Percentiles rank a stretch among this genome's conserved stretches.
Evolutionary conservation across 2,113 vertebrate species (phyloP).

Genomic region (Albula goreensis): DNA sequence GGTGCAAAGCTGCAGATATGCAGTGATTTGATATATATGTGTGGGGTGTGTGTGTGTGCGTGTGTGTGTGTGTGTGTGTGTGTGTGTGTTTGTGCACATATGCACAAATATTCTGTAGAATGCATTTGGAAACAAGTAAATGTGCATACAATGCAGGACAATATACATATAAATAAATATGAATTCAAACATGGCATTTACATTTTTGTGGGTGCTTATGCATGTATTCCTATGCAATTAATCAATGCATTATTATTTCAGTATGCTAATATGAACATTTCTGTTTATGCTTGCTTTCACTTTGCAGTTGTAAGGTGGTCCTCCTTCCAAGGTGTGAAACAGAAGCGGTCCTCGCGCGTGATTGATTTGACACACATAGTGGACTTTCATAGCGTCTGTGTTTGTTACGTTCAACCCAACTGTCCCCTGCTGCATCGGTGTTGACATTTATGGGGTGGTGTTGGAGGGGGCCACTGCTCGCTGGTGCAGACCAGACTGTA

Average conservation of each 20-base stretch:
- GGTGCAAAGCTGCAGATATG: constrained; percentile 29
- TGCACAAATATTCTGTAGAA: neutral
- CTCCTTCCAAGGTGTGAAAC: constrained; percentile 80
- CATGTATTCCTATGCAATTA: neutral
- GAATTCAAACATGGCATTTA: neutral
- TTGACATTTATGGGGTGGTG: constrained; percentile 97
- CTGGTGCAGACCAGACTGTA: constrained; percentile 84
- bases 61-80: constrained; percentile 44
- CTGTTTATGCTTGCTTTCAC: neutral
- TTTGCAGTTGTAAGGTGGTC: constrained; percentile 59
- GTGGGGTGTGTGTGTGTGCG: neutral
- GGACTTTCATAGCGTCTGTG: constrained; percentile 91
- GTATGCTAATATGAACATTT: neutral
- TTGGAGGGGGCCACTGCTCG: constrained; percentile 86
- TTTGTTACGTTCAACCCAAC: constrained; percentile 93
- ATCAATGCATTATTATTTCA: neutral
- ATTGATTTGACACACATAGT: constrained; percentile 92
- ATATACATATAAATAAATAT: neutral
- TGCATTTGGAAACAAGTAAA: neutral
- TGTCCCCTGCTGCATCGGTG: constrained; percentile 92
- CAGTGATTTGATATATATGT: constrained; percentile 1
- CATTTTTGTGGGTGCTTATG: neutral
- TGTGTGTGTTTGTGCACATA: constrained; percentile 41
- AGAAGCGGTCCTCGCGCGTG: constrained; percentile 82
- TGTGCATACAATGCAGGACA: neutral